Conservation (phyloP, 2,888 invertebrate genomes). For the Drosophila ustulata region DNA sequence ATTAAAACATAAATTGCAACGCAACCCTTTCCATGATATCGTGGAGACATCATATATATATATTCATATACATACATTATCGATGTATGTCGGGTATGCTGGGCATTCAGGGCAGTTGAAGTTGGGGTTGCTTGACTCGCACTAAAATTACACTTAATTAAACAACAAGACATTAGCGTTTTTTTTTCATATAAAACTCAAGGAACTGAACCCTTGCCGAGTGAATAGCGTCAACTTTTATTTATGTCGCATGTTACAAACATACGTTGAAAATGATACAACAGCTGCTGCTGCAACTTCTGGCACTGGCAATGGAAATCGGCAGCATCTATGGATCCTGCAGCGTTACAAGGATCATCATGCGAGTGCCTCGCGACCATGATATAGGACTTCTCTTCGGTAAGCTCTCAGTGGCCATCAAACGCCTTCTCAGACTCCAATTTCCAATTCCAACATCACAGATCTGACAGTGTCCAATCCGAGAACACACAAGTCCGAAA, state of each 20-base stretch:
- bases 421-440: neutral
- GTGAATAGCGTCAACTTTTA: slow-evolving; percentile 29
- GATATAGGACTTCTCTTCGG: slow-evolving; percentile 83
- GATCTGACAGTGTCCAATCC: slow-evolving; percentile 75
- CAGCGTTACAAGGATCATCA: slow-evolving; percentile 61
- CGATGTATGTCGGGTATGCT: slow-evolving; percentile 1
- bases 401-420: slow-evolving; percentile 40
- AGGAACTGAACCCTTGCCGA: slow-evolving; percentile 4
- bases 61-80: neutral
- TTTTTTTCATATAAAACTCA: slow-evolving; percentile 55
- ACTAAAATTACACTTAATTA: slow-evolving; percentile 84
- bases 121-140: slow-evolving; percentile 58
- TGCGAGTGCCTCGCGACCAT: slow-evolving; percentile 75
- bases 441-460: slow-evolving; percentile 42
- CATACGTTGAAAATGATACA: slow-evolving; percentile 56
- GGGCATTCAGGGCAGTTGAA: slow-evolving; percentile 39
- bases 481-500: slow-evolving; percentile 52
- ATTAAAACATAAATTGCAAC: slow-evolving; percentile 79
- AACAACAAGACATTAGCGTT: slow-evolving; percentile 82
- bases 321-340: slow-evolving; percentile 30
- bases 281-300: slow-evolving; percentile 34
- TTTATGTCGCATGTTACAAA: slow-evolving; percentile 1
- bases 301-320: slow-evolving; percentile 28
- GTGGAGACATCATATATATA: slow-evolving; percentile 20
- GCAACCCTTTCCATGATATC: slow-evolving; percentile 34